Evolutionary conservation across 53 echinoderm and acorn worm species (phyloP), one percentile per base, ranked within the genome.

Genomic region (Hippasteria phrygiana): DNA sequence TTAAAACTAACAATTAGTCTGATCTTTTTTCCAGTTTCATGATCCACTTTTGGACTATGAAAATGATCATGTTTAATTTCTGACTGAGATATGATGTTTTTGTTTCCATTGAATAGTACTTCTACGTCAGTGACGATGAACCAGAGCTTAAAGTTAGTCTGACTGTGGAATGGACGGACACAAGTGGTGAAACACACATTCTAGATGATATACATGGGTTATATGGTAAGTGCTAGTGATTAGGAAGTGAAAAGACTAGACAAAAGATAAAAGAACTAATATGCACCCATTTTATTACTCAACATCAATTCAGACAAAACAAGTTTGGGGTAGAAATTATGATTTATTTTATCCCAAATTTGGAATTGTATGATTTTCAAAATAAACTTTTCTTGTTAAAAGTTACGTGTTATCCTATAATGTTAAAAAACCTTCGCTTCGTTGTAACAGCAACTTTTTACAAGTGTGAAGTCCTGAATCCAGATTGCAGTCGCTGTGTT

Each of bases 401-500:
- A 1, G 14, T 54, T 11, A 18, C 54, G 14, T 54, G 3, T 0
- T 4, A 4, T 20, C 46, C 46, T 5, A 11, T 45, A 11, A 45
- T 45, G 5, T 45, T 5, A 5, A 45, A 7, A 8, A 18, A 3
- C 6, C 17, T 56, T 56, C 29, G 28, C 13, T 31, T 64, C 7
- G 26, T 28, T 64, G 3, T 11, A 7, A 45, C 46, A 45, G 46
- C 11, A 45, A 45, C 46, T 45, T 11, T 45, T 45, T 45, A 45
- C 46, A 45, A 45, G 11, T 45, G 46, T 45, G 46, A 45, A 45
- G 46, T 45, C 46, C 59, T 76, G 42, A 84, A 91, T 5, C 84
- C 75, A 35, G 91, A 88, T 74, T 94, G 94, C 87, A 94, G 91
- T 77, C 88, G 91, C 20, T 94, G 94, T 71, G 34, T 94, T 5